These are phyloP conservation scores for Adelphocoris suturalis DNA, from an alignment of 2,888 invertebrate genomes.

Conservation along the genomic window DNA sequence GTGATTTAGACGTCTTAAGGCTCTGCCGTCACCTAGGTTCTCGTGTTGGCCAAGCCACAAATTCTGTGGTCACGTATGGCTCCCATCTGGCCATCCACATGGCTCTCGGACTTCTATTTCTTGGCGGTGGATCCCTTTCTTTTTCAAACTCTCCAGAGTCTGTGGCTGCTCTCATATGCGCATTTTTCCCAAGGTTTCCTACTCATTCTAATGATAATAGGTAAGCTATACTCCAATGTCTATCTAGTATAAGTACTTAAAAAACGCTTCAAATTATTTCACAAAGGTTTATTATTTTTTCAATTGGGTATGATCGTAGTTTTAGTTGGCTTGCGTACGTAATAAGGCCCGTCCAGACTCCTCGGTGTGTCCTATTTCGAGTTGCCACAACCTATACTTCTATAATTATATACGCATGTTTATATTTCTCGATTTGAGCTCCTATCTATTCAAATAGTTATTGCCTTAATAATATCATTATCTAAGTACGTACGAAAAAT, in stretches of 20 bases:
- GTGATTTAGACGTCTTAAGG: conserved; percentile 89
- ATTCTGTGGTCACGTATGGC: conserved; percentile 89
- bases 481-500: too few species aligned
- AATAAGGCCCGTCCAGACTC: too few species aligned
- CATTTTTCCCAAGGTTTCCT: conserved; percentile 98
- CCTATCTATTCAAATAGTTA: too few species aligned
- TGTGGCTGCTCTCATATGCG: conserved; percentile 93
- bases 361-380: too few species aligned
- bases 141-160: conserved; percentile 90
- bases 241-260: background rate
- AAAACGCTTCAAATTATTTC: too few species aligned
- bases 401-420: too few species aligned
- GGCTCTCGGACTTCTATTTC: conserved; percentile 94
- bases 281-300: too few species aligned
- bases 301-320: too few species aligned
- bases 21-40: conserved; percentile 91
- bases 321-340: too few species aligned
- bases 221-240: conserved; percentile 80
- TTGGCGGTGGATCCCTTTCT: conserved; percentile 95
- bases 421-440: too few species aligned
- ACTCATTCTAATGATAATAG: conserved; percentile 97
- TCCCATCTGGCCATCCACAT: conserved; percentile 97
- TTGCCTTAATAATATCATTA: too few species aligned
- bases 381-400: too few species aligned
- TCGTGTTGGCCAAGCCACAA: conserved; percentile 86